Evolutionary conservation across 2,113 vertebrate species (phyloP).

Genomic region (Desmodus rotundus): DNA sequence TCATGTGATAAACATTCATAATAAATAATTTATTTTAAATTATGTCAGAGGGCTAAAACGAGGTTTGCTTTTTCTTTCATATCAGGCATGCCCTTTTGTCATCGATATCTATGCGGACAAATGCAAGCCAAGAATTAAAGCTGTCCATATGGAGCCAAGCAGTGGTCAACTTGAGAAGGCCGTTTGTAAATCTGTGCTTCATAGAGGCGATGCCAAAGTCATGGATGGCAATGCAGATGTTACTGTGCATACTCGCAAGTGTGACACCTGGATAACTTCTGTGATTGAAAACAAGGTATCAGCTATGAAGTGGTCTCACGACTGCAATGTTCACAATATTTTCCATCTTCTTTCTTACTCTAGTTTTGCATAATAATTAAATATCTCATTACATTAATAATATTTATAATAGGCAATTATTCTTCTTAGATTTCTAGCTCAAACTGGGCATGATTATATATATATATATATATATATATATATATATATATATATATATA

Average conservation of each 20-base stretch:
- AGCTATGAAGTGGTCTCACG: neutral
- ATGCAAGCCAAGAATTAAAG: conserved; percentile 83
- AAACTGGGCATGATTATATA: neutral
- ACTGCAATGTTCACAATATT: neutral
- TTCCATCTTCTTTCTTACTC: conserved; percentile 1
- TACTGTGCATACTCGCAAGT: conserved; percentile 83
- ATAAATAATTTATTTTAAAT: conserved; percentile 10
- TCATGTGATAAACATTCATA: neutral
- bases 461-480: neutral
- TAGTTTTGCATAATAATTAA: neutral
- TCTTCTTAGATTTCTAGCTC: neutral
- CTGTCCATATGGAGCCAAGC: conserved; percentile 82
- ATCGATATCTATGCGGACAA: conserved; percentile 86
- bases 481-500: neutral
- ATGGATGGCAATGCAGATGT: conserved; percentile 85
- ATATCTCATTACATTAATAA: neutral
- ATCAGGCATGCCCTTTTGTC: conserved; percentile 92
- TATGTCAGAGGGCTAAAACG: neutral
- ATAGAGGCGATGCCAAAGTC: conserved; percentile 81
- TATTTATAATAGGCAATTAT: conserved; percentile 6
- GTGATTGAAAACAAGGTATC: conserved; percentile 93
- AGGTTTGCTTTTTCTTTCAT: neutral
- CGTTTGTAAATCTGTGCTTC: conserved; percentile 85
- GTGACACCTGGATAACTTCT: conserved; percentile 86
- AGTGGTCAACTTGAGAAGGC: conserved; percentile 86